These are phyloP conservation scores for Micrasema longulum DNA, from an alignment of 1,140 invertebrate species.

Conservation along the genomic window DNA sequence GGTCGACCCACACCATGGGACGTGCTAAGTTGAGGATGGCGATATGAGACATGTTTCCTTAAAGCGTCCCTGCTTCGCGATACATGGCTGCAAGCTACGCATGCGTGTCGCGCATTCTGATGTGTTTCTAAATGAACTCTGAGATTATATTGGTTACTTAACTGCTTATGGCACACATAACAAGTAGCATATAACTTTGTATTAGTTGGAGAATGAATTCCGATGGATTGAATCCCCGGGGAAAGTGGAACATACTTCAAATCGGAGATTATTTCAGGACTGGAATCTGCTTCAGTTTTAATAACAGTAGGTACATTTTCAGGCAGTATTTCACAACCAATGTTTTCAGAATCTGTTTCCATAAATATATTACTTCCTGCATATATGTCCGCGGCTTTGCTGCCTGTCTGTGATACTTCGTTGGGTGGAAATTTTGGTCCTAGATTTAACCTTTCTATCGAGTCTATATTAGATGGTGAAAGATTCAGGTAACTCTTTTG, in stretches of 20 bases:
- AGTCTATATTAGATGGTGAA: slow-evolving; percentile 19
- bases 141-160: slow-evolving; percentile 91
- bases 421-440: slow-evolving; percentile 26
- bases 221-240: slow-evolving; percentile 44
- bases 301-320: slow-evolving; percentile 51
- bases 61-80: slow-evolving; percentile 87
- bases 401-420: slow-evolving; percentile 16
- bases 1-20: slow-evolving; percentile 52
- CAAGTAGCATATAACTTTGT: slow-evolving; percentile 76
- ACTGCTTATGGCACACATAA: slow-evolving; percentile 85
- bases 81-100: slow-evolving; percentile 85
- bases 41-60: slow-evolving; percentile 88
- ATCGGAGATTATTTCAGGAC: slow-evolving; percentile 48
- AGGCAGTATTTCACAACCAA: slow-evolving; percentile 46
- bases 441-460: slow-evolving; percentile 19
- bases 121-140: slow-evolving; percentile 91
- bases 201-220: slow-evolving; percentile 48
- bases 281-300: slow-evolving; percentile 48
- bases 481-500: slow-evolving; percentile 44
- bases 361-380: slow-evolving; percentile 52
- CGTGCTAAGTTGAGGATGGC: slow-evolving; percentile 70
- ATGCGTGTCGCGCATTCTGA: slow-evolving; percentile 82
- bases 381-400: slow-evolving; percentile 50
- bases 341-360: slow-evolving; percentile 48
- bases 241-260: slow-evolving; percentile 46